These are phyloP conservation scores for Sminthurides aquaticus DNA, from an alignment of 2,888 invertebrate genomes.

Conservation along the genomic window DNA sequence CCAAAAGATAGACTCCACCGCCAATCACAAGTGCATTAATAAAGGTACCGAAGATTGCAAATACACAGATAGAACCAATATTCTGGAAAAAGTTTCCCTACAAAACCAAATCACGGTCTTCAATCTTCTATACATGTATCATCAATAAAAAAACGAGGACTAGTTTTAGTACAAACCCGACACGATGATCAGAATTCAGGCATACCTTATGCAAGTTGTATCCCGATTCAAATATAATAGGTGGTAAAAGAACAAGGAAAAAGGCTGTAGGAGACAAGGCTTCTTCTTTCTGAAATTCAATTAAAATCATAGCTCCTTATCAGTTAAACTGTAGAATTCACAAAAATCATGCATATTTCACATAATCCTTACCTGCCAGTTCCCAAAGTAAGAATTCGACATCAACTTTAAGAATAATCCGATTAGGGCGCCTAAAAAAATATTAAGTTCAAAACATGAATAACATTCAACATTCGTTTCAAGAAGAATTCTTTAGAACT, in stretches of 20 bases:
- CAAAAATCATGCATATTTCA: not conserved
- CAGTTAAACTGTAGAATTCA: slow-evolving; percentile 1
- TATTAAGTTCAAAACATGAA: slow-evolving; percentile 9
- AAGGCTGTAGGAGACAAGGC: slow-evolving; percentile 97
- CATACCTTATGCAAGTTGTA: slow-evolving; percentile 94
- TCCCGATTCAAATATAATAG: slow-evolving; percentile 98
- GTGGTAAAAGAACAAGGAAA: slow-evolving; percentile 90
- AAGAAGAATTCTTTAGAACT: not conserved
- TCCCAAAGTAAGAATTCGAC: slow-evolving; percentile 79
- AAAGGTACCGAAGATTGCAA: slow-evolving; percentile 94
- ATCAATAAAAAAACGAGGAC: not conserved
- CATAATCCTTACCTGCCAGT: slow-evolving; percentile 60
- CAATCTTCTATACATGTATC: too few relatives aligned
- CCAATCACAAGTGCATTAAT: slow-evolving; percentile 97
- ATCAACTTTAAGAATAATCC: slow-evolving; percentile 83
- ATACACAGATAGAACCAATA: slow-evolving; percentile 95
- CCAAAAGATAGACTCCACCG: slow-evolving; percentile 87
- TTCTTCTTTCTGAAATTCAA: slow-evolving; percentile 69
- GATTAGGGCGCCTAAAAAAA: slow-evolving; percentile 71
- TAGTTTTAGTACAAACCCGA: not conserved
- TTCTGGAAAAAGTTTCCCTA: slow-evolving; percentile 70
- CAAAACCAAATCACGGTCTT: slow-evolving; percentile 35
- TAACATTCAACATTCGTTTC: not conserved
- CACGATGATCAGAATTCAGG: too few relatives aligned
- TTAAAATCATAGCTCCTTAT: not conserved